Evolutionary conservation across 2,797 vertebrate species (phyloP).

Genomic region (Orientallactaga sibirica): DNA sequence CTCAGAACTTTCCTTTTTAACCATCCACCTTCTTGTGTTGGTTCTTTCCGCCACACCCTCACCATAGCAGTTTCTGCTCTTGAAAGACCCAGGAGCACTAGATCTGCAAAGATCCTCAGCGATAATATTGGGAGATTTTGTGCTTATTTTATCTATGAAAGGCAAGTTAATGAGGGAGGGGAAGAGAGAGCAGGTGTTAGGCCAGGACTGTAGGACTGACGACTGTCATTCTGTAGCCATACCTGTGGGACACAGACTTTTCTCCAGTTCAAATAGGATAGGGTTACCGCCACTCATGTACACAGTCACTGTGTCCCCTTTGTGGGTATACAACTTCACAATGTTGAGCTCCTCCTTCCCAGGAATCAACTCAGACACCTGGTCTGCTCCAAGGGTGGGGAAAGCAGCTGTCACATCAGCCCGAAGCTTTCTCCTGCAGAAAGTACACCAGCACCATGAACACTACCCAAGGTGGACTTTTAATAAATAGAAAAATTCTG

Average conservation of each 20-base stretch:
- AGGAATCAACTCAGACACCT: slow-evolving; percentile 93
- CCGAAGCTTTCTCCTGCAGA: slow-evolving; percentile 94
- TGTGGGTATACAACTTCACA: slow-evolving; percentile 94
- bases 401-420: slow-evolving; percentile 92
- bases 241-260: slow-evolving; percentile 96
- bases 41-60: not conserved
- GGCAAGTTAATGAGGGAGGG: not conserved
- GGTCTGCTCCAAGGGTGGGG: slow-evolving; percentile 90
- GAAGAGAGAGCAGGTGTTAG: slow-evolving; percentile 15
- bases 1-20: not conserved
- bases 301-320: slow-evolving; percentile 93
- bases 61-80: not conserved
- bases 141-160: not conserved
- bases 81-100: not conserved
- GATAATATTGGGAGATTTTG: not conserved
- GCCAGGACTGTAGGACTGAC: not conserved
- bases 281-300: slow-evolving; percentile 94
- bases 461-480: not conserved
- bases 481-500: not conserved
- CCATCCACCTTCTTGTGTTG: too few species aligned
- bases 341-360: slow-evolving; percentile 96
- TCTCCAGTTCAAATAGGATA: slow-evolving; percentile 95
- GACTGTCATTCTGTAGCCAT: slow-evolving; percentile 51
- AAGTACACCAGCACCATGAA: slow-evolving; percentile 62
- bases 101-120: not conserved